These are phyloP conservation scores for Dermatophagoides farinae DNA, from an alignment of 1,140 invertebrate species.

Conservation along the genomic window DNA sequence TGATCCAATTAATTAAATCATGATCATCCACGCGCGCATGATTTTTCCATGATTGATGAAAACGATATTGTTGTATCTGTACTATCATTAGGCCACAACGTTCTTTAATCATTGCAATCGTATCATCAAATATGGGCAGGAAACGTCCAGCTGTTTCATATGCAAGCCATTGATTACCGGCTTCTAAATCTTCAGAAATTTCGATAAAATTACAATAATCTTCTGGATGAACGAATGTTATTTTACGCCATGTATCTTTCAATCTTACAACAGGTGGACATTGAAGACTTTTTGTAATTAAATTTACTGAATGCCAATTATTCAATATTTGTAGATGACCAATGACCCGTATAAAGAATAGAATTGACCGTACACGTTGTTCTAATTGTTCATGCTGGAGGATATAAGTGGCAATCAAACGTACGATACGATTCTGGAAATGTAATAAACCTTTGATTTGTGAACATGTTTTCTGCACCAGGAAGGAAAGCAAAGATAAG, in stretches of 20 bases:
- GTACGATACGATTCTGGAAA: constrained; percentile 5
- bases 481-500: neutral
- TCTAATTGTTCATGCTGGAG: neutral
- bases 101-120: constrained; percentile 6
- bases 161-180: neutral
- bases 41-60: neutral
- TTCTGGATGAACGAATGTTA: neutral
- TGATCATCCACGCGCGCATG: neutral
- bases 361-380: neutral
- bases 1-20: neutral
- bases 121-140: constrained; percentile 2
- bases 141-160: neutral
- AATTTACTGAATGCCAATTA: constrained; percentile 6
- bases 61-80: neutral
- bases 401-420: neutral
- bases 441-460: constrained; percentile 1
- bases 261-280: constrained; percentile 8
- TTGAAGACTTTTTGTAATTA: constrained; percentile 4
- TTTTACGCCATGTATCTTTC: constrained; percentile 5
- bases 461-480: neutral
- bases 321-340: neutral
- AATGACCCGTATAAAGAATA: constrained; percentile 3
- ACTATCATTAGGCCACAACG: constrained; percentile 2
- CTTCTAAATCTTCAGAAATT: constrained; percentile 1
- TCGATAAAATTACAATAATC: constrained; percentile 6